These are phyloP conservation scores for Stichodactyla helianthus DNA, from an alignment of 64 coral and sea anemone genomes.

Conservation along the genomic window DNA sequence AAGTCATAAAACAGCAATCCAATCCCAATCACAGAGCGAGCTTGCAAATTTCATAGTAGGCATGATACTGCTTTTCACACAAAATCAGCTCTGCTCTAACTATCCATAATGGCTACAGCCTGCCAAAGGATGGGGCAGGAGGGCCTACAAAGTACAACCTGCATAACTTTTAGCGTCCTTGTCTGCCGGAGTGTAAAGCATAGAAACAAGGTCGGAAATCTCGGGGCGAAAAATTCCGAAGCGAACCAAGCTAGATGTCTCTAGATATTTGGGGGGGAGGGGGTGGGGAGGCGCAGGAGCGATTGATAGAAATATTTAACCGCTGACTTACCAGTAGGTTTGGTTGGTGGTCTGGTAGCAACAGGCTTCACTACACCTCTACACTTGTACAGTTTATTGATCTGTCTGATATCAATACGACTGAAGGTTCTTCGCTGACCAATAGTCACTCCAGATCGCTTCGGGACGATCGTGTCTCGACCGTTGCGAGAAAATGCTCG, in stretches of 20 bases:
- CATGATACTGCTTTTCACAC: not conserved
- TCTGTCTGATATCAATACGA: conserved; percentile 37
- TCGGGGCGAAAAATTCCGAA: too few species aligned
- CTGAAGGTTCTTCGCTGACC: conserved; percentile 37
- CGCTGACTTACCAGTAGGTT: not conserved
- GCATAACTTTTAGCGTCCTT: too few species aligned
- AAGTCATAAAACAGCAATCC: too few species aligned
- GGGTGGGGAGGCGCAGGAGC: too few species aligned
- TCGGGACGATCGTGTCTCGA: conserved; percentile 47
- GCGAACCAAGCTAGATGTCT: too few species aligned
- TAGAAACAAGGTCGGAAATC: too few species aligned
- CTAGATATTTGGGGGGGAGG: too few species aligned
- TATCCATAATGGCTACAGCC: too few species aligned
- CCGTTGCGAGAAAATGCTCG: conserved; percentile 40
- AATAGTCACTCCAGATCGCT: conserved; percentile 13
- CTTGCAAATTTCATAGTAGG: not conserved
- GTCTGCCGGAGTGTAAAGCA: too few species aligned
- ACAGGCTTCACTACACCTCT: not conserved
- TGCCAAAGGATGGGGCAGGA: too few species aligned
- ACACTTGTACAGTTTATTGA: conserved; percentile 70
- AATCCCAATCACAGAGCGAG: too few species aligned
- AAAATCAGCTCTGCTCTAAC: not conserved
- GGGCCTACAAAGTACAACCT: too few species aligned
- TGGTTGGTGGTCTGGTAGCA: conserved; percentile 19
- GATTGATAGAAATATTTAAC: not conserved